Conservation (phyloP, 2,797 vertebrate genomes). For the Tolypeutes matacus region DNA sequence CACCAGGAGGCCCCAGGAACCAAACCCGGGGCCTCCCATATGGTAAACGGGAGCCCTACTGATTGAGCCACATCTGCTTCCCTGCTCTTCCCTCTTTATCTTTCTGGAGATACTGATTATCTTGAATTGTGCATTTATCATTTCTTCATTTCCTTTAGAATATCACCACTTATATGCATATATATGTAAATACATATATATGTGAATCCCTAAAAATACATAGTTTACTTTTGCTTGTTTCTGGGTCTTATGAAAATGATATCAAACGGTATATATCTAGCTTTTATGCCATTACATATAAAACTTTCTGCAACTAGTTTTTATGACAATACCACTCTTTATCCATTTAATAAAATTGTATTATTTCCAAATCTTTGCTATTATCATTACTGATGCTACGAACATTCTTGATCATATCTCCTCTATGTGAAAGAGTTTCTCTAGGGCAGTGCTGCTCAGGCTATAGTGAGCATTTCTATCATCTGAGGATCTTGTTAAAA, state of each 20-base stretch:
- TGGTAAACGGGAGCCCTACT: too few relatives aligned
- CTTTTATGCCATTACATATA: too few relatives aligned
- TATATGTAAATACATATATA: not conserved
- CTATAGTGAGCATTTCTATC: not conserved
- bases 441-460: not conserved
- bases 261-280: not conserved
- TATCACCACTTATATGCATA: too few relatives aligned
- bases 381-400: not conserved
- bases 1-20: too few relatives aligned
- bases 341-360: not conserved
- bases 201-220: not conserved
- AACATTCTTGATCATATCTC: not conserved
- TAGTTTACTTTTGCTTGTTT: not conserved
- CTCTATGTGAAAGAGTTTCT: not conserved
- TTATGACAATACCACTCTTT: not conserved
- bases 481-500: not conserved
- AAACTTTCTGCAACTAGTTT: not conserved
- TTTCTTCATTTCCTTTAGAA: not conserved
- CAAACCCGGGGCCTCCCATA: too few relatives aligned
- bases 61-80: too few relatives aligned
- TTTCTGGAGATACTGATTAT: not conserved
- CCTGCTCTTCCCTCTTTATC: not conserved
- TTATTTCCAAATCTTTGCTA: not conserved
- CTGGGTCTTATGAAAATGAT: not conserved
- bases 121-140: not conserved